Evolutionary conservation across 2,888 invertebrate genomes (phyloP).

Genomic region (Pristionchus maxplancki): DNA sequence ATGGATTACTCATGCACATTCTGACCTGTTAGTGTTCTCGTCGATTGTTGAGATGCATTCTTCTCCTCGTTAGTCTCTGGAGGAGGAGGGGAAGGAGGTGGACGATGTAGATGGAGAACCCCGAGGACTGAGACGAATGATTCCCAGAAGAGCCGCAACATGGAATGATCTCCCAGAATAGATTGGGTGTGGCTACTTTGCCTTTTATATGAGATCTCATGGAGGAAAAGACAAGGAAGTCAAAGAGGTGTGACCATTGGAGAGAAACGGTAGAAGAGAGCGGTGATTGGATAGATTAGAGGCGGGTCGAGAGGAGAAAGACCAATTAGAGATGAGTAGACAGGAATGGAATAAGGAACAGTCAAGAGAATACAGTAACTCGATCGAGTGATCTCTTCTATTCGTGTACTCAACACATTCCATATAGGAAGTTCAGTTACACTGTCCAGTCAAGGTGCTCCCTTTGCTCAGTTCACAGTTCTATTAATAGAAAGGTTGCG

Average conservation of each 20-base stretch:
- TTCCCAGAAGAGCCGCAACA: neutral
- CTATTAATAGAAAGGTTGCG: neutral
- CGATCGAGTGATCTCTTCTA: neutral
- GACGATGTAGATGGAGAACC: neutral
- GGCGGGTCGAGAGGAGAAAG: neutral
- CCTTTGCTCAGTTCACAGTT: neutral
- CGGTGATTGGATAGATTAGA: neutral
- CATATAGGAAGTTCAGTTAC: neutral
- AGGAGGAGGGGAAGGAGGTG: neutral
- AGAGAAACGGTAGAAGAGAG: neutral
- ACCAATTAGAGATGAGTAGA: neutral
- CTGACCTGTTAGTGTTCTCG: neutral
- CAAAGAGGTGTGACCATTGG: neutral
- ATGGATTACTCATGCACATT: neutral
- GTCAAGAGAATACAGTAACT: neutral
- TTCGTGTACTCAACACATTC: neutral
- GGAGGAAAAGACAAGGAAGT: constrained; percentile 46
- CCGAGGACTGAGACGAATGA: neutral
- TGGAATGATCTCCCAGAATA: neutral
- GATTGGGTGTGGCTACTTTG: constrained; percentile 4
- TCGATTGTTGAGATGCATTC: neutral
- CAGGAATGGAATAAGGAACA: neutral
- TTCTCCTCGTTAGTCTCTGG: neutral
- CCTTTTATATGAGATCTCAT: neutral
- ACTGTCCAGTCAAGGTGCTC: neutral